phyloP scores from a whole-genome alignment of 2,888 invertebrate genomes.

The Lordiphosa andalusiaca region DNA sequence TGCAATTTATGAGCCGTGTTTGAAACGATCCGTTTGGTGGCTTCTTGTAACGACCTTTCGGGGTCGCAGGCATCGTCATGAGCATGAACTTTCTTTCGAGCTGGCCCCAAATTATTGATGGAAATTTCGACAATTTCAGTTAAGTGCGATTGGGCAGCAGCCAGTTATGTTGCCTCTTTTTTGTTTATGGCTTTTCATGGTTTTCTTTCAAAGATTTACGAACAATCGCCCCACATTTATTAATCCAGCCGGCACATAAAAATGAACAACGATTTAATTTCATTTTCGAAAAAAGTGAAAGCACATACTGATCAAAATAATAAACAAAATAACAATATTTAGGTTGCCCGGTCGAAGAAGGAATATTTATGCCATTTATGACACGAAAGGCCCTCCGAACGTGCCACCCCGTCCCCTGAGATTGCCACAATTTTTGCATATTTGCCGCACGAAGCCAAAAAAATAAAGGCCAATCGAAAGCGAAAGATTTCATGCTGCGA shows the following conservation, averaged over 20 bases:
- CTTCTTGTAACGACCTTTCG: conserved; percentile 43
- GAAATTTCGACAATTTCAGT: too few species aligned
- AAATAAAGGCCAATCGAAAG: conserved; percentile 54
- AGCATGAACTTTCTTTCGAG: too few species aligned
- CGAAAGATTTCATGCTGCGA: conserved; percentile 57
- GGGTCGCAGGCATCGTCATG: conserved; percentile 44
- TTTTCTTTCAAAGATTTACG: too few species aligned
- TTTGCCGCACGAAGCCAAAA: conserved; percentile 64
- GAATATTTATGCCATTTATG: conserved; percentile 75
- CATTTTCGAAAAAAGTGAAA: conserved; percentile 64
- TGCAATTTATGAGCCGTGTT: conserved; percentile 59
- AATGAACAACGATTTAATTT: conserved; percentile 71
- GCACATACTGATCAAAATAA: conserved; percentile 48
- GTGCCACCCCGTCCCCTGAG: conserved; percentile 39
- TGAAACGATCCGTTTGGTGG: background rate
- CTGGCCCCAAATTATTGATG: too few species aligned
- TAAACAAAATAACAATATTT: conserved; percentile 46
- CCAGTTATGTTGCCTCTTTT: too few species aligned
- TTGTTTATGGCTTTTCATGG: too few species aligned
- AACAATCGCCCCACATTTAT: conserved; percentile 17
- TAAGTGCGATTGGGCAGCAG: too few species aligned
- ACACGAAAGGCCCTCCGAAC: conserved; percentile 74
- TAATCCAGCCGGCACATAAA: conserved; percentile 34
- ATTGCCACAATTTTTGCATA: conserved; percentile 67
- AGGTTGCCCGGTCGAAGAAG: conserved; percentile 71